Evolutionary conservation across 30 jellyfish, hydroid and myxozoan genomes (phyloP), one percentile per base, ranked within the genome.

Genomic region (Hydra vulgaris): DNA sequence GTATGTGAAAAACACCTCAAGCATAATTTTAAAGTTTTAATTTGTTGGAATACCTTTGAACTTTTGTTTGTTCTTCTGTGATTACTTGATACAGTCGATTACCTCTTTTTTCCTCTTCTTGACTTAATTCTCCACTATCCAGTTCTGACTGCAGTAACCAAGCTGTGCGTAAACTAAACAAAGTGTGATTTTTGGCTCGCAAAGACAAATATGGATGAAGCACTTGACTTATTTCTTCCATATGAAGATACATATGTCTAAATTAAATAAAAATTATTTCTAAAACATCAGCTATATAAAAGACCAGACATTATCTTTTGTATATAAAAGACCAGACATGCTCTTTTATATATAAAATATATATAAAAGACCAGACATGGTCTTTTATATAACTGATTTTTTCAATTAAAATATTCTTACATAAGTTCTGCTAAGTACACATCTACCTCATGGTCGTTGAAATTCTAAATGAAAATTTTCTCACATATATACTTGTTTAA

Each of bases 111-210:
- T 76, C 79, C 69, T 87, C 96, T 71, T 92, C 81, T 0, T 89
- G 76, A 0, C 87, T 83, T 27, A 92, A 86, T 90, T 95, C 95
- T 19, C 95, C 93, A 78, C 88, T 91, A 67, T 85, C 79, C 17
- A 92, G 89, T 21, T 92, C 95, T 8, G 98, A 82, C 26, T 92
- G 96, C n/a, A 92, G 87, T 52, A 83, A 84, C 98, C 98, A 92
- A 21, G 95, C 86, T 26, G 96, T 92, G 54, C 87, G 95, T 78
- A 90, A 73, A 5, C 96, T 86, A 76, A 86, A 90, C 68, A 87
- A 71, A 20, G 95, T 86, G 84, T 92, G 88, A 24, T 84, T 84
- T 67, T 79, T 79, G 54, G 95, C 83, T 26, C 97, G 91, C 26
- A 81, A 73, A 24, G 93, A 18, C 3, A 90, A 74, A 74, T 90